Conservation (phyloP, 2,797 vertebrate genomes). For the Rhinogobio ventralis region DNA sequence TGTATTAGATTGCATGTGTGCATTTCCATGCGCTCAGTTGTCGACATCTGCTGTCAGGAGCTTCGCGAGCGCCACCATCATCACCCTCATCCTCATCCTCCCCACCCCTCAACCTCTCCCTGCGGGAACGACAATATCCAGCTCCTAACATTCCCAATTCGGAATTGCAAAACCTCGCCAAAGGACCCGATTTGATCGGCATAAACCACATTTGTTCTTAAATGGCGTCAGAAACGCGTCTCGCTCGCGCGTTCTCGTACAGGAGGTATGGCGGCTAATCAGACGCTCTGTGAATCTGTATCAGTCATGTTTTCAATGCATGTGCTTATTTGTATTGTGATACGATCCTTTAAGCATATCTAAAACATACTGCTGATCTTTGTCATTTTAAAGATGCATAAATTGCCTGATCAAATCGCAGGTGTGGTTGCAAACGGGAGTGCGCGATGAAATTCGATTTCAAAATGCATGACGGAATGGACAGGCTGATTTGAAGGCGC, state of each 20-base stretch:
- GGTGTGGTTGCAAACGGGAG: conserved; percentile 38
- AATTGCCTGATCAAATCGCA: not conserved
- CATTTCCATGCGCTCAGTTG: conserved; percentile 44
- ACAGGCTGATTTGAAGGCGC: conserved; percentile 1
- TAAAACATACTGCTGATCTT: not conserved
- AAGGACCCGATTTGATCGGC: not conserved
- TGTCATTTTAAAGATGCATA: not conserved
- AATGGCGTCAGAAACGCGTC: conserved; percentile 55
- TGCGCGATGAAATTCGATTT: conserved; percentile 31
- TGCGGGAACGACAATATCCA: conserved; percentile 26
- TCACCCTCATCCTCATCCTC: conserved; percentile 24
- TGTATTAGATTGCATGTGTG: not conserved
- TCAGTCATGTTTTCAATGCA: conserved; percentile 11
- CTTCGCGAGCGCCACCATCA: conserved; percentile 40
- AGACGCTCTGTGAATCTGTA: conserved; percentile 13
- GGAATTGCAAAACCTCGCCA: conserved; percentile 18
- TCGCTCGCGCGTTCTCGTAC: conserved; percentile 12
- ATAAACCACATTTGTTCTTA: conserved; percentile 15
- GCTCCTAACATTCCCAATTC: not conserved
- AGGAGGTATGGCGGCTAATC: conserved; percentile 54
- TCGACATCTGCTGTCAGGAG: conserved; percentile 60
- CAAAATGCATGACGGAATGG: conserved; percentile 11
- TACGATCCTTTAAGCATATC: conserved; percentile 2
- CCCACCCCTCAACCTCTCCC: conserved; percentile 50
- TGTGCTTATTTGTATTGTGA: not conserved